Evolutionary conservation across 2,113 vertebrate genomes (phyloP).

Genomic region (human): DNA sequence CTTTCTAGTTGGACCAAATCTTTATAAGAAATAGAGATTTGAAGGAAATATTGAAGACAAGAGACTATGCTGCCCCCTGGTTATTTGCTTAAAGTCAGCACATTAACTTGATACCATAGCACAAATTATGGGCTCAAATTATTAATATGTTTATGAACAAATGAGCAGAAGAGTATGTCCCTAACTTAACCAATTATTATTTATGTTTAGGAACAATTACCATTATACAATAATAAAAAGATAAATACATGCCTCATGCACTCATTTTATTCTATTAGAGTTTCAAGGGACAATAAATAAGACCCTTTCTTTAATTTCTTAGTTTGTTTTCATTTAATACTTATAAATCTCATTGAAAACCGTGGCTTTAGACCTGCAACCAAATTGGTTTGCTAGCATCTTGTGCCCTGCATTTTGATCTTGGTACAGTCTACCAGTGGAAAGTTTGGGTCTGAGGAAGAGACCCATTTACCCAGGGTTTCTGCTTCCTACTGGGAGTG

Average conservation of each 20-base stretch:
- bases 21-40: background rate
- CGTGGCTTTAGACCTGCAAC: background rate
- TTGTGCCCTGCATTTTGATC: background rate
- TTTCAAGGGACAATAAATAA: background rate
- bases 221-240: background rate
- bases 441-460: background rate
- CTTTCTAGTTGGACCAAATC: background rate
- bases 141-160: background rate
- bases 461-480: background rate
- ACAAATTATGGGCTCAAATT: background rate
- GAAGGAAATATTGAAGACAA: background rate
- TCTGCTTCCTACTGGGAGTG: background rate
- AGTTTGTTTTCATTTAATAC: background rate
- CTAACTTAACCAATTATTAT: background rate
- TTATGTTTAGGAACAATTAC: constrained; percentile 4
- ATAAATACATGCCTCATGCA: background rate
- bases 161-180: background rate
- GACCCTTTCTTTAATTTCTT: background rate
- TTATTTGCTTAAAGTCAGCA: background rate
- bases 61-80: background rate
- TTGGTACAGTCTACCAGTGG: background rate
- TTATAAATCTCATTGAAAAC: background rate
- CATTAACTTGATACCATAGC: background rate
- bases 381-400: background rate
- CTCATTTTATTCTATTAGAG: background rate